phyloP scores from a whole-genome alignment of 1,140 invertebrate species.

The Hestina assimilis region DNA sequence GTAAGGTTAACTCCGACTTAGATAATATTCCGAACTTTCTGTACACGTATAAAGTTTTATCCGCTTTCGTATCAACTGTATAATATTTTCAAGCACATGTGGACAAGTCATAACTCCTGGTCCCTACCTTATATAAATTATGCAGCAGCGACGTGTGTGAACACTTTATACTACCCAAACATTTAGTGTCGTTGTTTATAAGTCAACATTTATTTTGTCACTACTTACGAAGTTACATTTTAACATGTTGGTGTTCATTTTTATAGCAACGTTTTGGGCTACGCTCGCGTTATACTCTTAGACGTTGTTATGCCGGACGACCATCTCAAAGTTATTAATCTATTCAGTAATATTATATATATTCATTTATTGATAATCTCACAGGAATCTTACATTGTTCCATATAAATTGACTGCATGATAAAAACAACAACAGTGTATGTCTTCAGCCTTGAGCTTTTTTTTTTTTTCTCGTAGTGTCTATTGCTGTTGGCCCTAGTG shows the following conservation, averaged over 20 bases:
- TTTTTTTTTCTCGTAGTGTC: too few species aligned
- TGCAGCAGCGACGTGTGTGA: slow-evolving; percentile 16
- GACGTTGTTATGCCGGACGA: too few species aligned
- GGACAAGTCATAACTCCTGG: background rate
- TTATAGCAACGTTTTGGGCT: background rate
- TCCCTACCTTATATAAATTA: slow-evolving; percentile 16
- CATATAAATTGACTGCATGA: too few species aligned
- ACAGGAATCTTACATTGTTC: too few species aligned
- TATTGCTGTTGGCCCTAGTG: too few species aligned
- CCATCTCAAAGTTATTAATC: too few species aligned
- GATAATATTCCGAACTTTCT: background rate
- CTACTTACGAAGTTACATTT: background rate
- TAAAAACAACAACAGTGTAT: too few species aligned
- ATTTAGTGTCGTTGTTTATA: background rate
- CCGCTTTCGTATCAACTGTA: background rate
- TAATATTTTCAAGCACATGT: background rate
- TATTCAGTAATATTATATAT: too few species aligned
- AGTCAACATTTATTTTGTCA: background rate
- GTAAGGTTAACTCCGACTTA: too few species aligned
- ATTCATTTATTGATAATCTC: too few species aligned
- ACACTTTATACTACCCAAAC: slow-evolving; percentile 16
- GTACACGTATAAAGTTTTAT: background rate
- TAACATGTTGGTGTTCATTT: background rate
- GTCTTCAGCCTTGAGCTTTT: too few species aligned
- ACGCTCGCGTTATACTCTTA: background rate